A percentile compares a stretch with the other conserved stretches of the same genome.
These are phyloP conservation scores for Sapajus apella DNA, from an alignment of 2,113 vertebrate species.

Conservation along the genomic window DNA sequence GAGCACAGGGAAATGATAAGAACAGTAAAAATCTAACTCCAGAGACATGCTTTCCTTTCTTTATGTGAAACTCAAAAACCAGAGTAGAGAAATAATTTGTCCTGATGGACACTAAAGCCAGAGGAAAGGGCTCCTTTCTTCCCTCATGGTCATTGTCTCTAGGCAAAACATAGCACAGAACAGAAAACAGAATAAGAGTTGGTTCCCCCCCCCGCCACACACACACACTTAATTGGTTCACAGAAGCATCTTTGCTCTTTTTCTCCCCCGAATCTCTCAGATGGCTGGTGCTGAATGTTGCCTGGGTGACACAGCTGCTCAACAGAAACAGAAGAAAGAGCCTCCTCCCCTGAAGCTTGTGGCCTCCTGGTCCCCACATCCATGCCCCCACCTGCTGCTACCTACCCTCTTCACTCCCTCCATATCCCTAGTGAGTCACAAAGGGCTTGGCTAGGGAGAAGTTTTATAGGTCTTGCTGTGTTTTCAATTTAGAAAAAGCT, in stretches of 20 bases:
- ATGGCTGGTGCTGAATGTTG: background rate
- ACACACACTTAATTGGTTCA: background rate
- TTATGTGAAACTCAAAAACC: conserved; percentile 59
- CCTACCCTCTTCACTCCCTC: background rate
- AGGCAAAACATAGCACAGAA: background rate
- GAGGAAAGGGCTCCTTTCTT: background rate
- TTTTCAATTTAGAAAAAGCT: background rate
- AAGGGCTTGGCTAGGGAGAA: background rate
- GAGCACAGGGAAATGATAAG: conserved; percentile 43
- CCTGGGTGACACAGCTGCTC: background rate
- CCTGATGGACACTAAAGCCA: conserved; percentile 9
- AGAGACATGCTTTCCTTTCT: conserved; percentile 18
- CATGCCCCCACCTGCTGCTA: background rate
- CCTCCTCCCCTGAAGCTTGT: background rate
- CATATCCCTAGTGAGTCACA: background rate
- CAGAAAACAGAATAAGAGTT: background rate
- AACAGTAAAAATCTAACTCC: conserved; percentile 27
- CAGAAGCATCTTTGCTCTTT: background rate
- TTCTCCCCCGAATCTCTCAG: background rate
- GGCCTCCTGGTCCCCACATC: background rate
- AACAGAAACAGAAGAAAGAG: background rate
- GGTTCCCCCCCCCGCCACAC: too few species aligned
- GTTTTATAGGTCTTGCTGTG: background rate
- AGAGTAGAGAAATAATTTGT: conserved; percentile 1
- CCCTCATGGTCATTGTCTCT: background rate